Evolutionary conservation across 2,888 invertebrate genomes (phyloP).

Genomic region (Drosophila gaucha): DNA sequence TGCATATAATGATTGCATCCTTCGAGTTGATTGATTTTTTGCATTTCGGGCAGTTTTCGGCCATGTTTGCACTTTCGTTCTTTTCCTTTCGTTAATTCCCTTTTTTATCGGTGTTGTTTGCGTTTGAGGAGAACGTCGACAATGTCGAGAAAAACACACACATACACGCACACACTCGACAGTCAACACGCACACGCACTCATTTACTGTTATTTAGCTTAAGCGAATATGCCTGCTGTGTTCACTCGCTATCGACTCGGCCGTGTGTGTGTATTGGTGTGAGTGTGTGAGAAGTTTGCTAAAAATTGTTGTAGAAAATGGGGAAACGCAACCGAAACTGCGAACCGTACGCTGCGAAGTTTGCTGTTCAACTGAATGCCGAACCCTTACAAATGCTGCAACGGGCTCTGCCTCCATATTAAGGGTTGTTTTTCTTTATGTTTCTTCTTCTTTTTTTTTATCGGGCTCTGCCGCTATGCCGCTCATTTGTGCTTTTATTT

Average conservation of each 20-base stretch:
- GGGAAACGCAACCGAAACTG: slow-evolving; percentile 63
- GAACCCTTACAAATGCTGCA: slow-evolving; percentile 70
- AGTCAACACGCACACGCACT: slow-evolving; percentile 16
- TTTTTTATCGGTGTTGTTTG: slow-evolving; percentile 12
- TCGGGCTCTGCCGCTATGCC: background rate
- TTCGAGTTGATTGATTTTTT: slow-evolving; percentile 81
- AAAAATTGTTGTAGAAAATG: slow-evolving; percentile 64
- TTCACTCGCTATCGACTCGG: slow-evolving; percentile 23
- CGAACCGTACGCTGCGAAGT: slow-evolving; percentile 81
- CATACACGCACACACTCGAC: slow-evolving; percentile 21
- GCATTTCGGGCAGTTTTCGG: slow-evolving; percentile 82
- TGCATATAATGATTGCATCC: slow-evolving; percentile 79
- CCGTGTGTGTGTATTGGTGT: slow-evolving; percentile 20
- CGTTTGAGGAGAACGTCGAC: slow-evolving; percentile 35
- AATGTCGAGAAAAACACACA: slow-evolving; percentile 45
- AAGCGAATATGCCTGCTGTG: slow-evolving; percentile 35
- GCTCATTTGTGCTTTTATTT: slow-evolving; percentile 9
- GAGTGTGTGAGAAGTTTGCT: slow-evolving; percentile 73
- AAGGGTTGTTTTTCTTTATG: slow-evolving; percentile 43
- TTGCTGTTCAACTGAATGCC: slow-evolving; percentile 78
- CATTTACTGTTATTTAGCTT: slow-evolving; percentile 13
- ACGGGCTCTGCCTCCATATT: slow-evolving; percentile 4
- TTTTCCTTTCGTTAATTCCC: background rate
- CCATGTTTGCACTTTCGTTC: slow-evolving; percentile 63
- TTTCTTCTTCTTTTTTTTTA: background rate